Conservation (phyloP, 2,113 vertebrate genomes). For the Mirza zaza region DNA sequence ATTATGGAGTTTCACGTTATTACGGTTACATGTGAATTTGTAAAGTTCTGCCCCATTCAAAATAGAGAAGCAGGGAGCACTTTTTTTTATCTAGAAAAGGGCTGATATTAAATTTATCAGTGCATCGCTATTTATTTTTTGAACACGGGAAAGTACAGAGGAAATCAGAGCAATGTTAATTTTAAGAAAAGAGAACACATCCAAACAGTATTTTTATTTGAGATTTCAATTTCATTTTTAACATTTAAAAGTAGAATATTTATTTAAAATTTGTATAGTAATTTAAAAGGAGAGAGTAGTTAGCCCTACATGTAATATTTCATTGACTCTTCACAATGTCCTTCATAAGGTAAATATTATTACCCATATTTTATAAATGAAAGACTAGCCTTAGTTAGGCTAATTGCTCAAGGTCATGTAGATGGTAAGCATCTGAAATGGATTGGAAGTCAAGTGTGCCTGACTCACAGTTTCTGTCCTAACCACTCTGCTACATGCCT, state of each 20-base stretch:
- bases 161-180: neutral
- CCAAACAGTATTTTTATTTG: neutral
- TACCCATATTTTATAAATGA: slow-evolving; percentile 2
- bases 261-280: slow-evolving; percentile 6
- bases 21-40: neutral
- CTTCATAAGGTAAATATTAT: neutral
- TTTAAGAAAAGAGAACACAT: neutral
- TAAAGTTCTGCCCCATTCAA: neutral
- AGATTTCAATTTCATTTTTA: slow-evolving; percentile 33
- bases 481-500: neutral
- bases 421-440: neutral
- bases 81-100: neutral
- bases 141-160: neutral
- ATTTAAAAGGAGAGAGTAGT: neutral
- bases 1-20: neutral
- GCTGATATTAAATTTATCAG: neutral
- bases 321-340: neutral
- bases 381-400: neutral
- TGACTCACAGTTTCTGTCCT: neutral
- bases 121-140: neutral
- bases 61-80: neutral
- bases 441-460: neutral
- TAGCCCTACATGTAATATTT: neutral
- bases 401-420: neutral
- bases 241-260: neutral